phyloP scores from a whole-genome alignment of 53 echinoderm and acorn worm genomes.

The Paracentrotus lividus region DNA sequence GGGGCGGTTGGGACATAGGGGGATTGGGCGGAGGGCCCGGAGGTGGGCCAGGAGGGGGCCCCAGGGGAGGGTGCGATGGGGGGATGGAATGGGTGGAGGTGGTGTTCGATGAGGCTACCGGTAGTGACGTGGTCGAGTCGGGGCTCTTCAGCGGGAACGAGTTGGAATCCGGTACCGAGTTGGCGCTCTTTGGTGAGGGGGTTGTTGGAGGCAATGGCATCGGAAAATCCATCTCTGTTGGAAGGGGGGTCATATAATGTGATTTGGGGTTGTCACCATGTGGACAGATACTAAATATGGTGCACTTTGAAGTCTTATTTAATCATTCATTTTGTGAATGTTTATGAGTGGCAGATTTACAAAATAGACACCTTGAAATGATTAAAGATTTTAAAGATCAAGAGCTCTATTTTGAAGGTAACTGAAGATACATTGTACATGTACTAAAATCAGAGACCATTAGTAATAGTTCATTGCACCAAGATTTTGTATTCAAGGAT shows the following conservation, averaged over 20 bases:
- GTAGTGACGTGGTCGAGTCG: not conserved
- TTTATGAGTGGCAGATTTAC: not conserved
- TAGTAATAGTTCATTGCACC: too few relatives aligned
- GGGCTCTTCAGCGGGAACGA: slow-evolving; percentile 44
- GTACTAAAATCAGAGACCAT: too few relatives aligned
- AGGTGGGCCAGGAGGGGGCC: slow-evolving; percentile 43
- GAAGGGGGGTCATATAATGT: slow-evolving; percentile 53
- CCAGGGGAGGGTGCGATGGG: slow-evolving; percentile 47
- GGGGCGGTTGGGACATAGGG: slow-evolving; percentile 23
- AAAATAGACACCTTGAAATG: too few relatives aligned
- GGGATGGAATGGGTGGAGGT: slow-evolving; percentile 51
- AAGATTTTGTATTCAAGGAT: too few relatives aligned
- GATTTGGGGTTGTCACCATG: not conserved
- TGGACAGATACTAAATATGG: not conserved
- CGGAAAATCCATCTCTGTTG: slow-evolving; percentile 68
- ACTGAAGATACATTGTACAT: too few relatives aligned
- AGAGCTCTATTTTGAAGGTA: too few relatives aligned
- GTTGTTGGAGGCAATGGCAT: slow-evolving; percentile 1
- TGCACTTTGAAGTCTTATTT: not conserved
- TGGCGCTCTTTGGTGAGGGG: slow-evolving; percentile 62
- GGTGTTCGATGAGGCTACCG: slow-evolving; percentile 21
- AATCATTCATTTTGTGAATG: not conserved
- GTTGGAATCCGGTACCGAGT: slow-evolving; percentile 51
- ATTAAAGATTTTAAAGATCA: too few relatives aligned
- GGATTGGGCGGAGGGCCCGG: slow-evolving; percentile 64